phyloP scores from a whole-genome alignment of 2,888 invertebrate species.

The Andrena praecox region DNA sequence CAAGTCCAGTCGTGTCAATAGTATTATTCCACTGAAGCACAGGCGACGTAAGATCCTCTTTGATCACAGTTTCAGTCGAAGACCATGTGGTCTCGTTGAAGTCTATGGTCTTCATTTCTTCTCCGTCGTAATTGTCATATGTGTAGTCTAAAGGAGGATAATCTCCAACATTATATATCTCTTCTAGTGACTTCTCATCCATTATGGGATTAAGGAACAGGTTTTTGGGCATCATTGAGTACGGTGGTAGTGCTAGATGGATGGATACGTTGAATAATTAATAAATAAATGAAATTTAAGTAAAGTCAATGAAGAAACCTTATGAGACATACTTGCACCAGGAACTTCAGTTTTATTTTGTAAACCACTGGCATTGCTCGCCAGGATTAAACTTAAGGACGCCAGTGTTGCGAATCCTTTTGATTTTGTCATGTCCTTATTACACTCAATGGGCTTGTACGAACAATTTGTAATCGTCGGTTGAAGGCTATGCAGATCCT shows the following conservation, averaged over 20 bases:
- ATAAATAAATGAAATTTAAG: no score
- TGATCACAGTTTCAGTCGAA: background rate
- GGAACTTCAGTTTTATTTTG: slow-evolving; percentile 29
- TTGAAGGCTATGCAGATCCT: slow-evolving; percentile 87
- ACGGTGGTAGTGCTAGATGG: slow-evolving; percentile 38
- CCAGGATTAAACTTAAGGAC: slow-evolving; percentile 83
- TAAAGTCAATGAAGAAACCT: no score
- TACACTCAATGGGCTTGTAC: slow-evolving; percentile 78
- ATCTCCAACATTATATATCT: slow-evolving; percentile 64
- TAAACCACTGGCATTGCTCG: slow-evolving; percentile 67
- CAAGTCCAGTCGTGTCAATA: background rate
- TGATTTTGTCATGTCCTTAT: slow-evolving; percentile 69
- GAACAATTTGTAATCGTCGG: slow-evolving; percentile 79
- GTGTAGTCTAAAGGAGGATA: slow-evolving; percentile 71
- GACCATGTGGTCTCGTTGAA: background rate
- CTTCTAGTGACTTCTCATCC: slow-evolving; percentile 53
- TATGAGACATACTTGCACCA: slow-evolving; percentile 38
- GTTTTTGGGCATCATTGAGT: background rate
- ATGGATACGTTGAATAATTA: background rate
- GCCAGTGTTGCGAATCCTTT: slow-evolving; percentile 83
- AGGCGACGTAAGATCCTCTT: background rate
- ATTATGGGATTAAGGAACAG: slow-evolving; percentile 46
- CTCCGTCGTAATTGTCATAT: slow-evolving; percentile 49
- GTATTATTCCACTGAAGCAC: background rate
- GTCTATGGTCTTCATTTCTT: background rate